Evolutionary conservation across 2,888 invertebrate species (phyloP), one percentile per base, ranked within the genome.

Genomic region (Pollenia labialis): DNA sequence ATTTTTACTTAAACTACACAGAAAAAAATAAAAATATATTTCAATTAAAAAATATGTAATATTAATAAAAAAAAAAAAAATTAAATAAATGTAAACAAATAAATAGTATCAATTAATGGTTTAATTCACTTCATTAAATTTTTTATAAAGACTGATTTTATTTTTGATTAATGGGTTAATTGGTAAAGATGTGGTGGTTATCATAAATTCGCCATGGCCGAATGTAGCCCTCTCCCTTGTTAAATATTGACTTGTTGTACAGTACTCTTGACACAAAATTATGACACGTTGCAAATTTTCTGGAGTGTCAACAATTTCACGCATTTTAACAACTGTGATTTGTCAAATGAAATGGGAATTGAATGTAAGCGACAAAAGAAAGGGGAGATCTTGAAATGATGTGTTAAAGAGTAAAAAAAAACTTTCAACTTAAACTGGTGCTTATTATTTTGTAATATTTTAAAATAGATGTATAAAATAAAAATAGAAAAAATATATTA

Each of bases 201-300:
- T 6, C 32, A 32, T 32, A 32, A 0, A 32, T 6, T 32, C 32
- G 6, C 4, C 32, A 32, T 6, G 6, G 32, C 4, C 32, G 32
- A 32, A 6, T 32, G 6, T 32, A 32, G 32, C 32, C 32, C 32
- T 23, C 32, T 32, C 32, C 4, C 23, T 23, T 23, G 23, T 23
- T 23, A 2, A 23, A 16, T 60, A 16, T 40, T 18, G 40, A 75
- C 50, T 54, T 42, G 8, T 23, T 54, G 23, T 66, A 64, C 44
- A 7, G 42, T 40, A 32, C 1, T 40, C 8, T 4, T 32, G 32
- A 23, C 11, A 46, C n/a, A 40, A 66, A 75, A 86, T 54, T 81
- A 75, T 71, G 72, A 83, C 72, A 83, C 83, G 83, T 83, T 81
- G 80, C 75, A 66, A 11, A 86, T 76, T 83, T 87, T 85, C 68